Evolutionary conservation across 1,140 invertebrate species (phyloP).

Genomic region (Lycorma delicatula): DNA sequence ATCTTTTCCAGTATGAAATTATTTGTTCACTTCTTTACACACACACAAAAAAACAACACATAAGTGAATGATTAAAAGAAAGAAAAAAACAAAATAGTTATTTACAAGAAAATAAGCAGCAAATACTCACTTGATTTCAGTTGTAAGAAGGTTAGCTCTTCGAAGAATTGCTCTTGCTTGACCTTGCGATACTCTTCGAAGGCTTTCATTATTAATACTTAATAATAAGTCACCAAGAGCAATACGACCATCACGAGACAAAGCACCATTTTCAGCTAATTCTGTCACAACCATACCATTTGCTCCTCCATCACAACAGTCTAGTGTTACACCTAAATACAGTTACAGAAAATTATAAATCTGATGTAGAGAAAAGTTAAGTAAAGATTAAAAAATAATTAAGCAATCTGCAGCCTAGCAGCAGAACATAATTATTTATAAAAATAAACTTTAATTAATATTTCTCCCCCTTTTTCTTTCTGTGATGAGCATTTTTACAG

Average conservation of each 20-base stretch:
- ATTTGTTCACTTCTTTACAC: too few relatives aligned
- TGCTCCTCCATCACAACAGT: slow-evolving; percentile 48
- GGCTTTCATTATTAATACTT: slow-evolving; percentile 53
- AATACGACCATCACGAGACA: slow-evolving; percentile 49
- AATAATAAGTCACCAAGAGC: slow-evolving; percentile 42
- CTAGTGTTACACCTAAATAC: slow-evolving; percentile 47
- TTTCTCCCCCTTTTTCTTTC: too few relatives aligned
- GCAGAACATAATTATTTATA: too few relatives aligned
- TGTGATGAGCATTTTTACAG: too few relatives aligned
- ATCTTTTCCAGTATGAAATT: too few relatives aligned
- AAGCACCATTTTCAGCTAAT: slow-evolving; percentile 44
- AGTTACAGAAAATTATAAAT: background rate
- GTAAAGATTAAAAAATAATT: background rate
- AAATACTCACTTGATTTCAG: slow-evolving; percentile 34
- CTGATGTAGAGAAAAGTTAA: background rate
- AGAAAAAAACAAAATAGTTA: too few relatives aligned
- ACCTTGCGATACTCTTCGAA: slow-evolving; percentile 50
- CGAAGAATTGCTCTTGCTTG: slow-evolving; percentile 54
- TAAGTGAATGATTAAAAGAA: too few relatives aligned
- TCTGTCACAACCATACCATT: slow-evolving; percentile 56
- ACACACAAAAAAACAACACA: too few relatives aligned
- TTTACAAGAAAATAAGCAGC: too few relatives aligned
- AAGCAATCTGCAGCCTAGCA: too few relatives aligned
- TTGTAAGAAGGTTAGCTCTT: slow-evolving; percentile 47
- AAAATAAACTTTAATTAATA: too few relatives aligned